Percentiles rank a stretch among this genome's conserved stretches.
Evolutionary conservation across 2,888 invertebrate genomes (phyloP).

Genomic region (Eulithis testata): DNA sequence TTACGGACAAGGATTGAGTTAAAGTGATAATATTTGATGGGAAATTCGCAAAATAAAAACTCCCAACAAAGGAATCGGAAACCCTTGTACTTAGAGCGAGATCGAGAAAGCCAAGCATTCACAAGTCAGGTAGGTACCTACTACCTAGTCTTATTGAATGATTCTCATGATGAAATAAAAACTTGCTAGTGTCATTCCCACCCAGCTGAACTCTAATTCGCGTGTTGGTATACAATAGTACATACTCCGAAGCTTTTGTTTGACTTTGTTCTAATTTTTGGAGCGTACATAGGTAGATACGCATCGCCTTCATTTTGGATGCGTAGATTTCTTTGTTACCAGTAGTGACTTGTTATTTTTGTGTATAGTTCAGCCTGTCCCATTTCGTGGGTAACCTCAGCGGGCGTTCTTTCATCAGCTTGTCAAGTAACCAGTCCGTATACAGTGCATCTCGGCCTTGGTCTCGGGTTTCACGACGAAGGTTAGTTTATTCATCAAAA

Average conservation of each 20-base stretch:
- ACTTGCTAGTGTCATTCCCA: slow-evolving; percentile 84
- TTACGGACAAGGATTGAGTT: slow-evolving; percentile 17
- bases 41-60: slow-evolving; percentile 75
- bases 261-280: slow-evolving; percentile 50
- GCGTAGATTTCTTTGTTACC: slow-evolving; percentile 53
- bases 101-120: slow-evolving; percentile 73
- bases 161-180: slow-evolving; percentile 66
- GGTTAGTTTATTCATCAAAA: slow-evolving; percentile 75
- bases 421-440: slow-evolving; percentile 84
- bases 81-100: slow-evolving; percentile 61
- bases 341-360: slow-evolving; percentile 51
- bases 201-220: slow-evolving; percentile 80
- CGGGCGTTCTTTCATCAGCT: slow-evolving; percentile 85
- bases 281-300: slow-evolving; percentile 34
- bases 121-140: slow-evolving; percentile 68
- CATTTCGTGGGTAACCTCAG: slow-evolving; percentile 86
- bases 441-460: slow-evolving; percentile 87
- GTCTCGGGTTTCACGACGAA: slow-evolving; percentile 87
- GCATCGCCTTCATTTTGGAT: slow-evolving; percentile 40
- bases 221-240: slow-evolving; percentile 50
- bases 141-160: background rate
- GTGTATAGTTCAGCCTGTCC: slow-evolving; percentile 83
- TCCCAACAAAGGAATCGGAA: slow-evolving; percentile 62
- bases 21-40: slow-evolving; percentile 66
- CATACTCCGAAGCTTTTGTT: slow-evolving; percentile 56